A percentile compares a stretch with the other conserved stretches of the same genome.
Evolutionary conservation across 2,888 invertebrate genomes (phyloP).

Genomic region (Zygothrica quintamaculata): DNA sequence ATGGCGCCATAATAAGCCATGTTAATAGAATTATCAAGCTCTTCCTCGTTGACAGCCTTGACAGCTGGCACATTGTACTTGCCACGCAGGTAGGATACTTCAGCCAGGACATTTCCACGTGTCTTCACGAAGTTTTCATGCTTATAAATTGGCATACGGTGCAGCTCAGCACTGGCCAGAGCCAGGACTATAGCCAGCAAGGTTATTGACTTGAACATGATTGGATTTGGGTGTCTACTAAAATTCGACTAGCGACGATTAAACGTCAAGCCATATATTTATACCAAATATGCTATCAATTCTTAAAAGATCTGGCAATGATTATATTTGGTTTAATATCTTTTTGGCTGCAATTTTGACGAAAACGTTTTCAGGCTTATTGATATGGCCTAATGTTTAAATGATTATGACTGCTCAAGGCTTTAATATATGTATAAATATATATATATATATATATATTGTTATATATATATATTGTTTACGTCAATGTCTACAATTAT

Average conservation of each 20-base stretch:
- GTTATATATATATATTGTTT: no score
- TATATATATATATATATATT: no score
- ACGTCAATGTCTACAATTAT: slow-evolving; percentile 7
- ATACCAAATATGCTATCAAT: slow-evolving; percentile 39
- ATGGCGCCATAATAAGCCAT: slow-evolving; percentile 98
- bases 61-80: slow-evolving; percentile 57
- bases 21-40: slow-evolving; percentile 94
- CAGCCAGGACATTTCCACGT: slow-evolving; percentile 43
- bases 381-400: neutral
- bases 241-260: slow-evolving; percentile 52
- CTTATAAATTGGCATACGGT: slow-evolving; percentile 60
- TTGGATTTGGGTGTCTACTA: slow-evolving; percentile 58
- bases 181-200: slow-evolving; percentile 57
- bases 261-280: slow-evolving; percentile 21
- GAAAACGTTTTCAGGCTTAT: neutral
- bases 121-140: slow-evolving; percentile 64
- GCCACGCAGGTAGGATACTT: slow-evolving; percentile 49
- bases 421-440: no score
- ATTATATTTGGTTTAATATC: slow-evolving; percentile 32
- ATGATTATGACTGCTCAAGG: no score
- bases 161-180: slow-evolving; percentile 62
- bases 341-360: slow-evolving; percentile 6
- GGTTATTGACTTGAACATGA: slow-evolving; percentile 55
- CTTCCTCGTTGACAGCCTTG: slow-evolving; percentile 53
- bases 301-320: slow-evolving; percentile 29